Evolutionary conservation across 1,140 invertebrate genomes (phyloP).

Genomic region (Heliconius himera): DNA sequence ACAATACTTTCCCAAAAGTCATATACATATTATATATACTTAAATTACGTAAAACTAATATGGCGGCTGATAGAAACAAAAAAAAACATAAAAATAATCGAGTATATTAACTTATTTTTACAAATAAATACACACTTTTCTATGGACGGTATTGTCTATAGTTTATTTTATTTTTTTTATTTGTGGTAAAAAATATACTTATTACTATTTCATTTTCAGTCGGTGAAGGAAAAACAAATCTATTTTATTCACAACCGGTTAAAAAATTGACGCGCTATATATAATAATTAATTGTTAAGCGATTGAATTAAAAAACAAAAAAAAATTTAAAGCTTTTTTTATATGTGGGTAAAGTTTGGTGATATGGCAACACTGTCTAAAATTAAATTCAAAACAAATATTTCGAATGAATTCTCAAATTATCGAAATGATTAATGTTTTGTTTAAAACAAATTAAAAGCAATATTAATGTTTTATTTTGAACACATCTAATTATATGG

Average conservation of each 20-base stretch:
- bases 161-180: conserved; percentile 46
- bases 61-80: conserved; percentile 60
- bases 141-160: conserved; percentile 76
- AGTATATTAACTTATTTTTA: conserved; percentile 72
- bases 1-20: background rate
- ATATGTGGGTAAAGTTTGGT: conserved; percentile 7
- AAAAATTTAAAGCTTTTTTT: conserved; percentile 3
- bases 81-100: conserved; percentile 54
- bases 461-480: too few relatives aligned
- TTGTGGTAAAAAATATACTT: conserved; percentile 56
- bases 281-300: conserved; percentile 20
- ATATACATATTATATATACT: conserved; percentile 32
- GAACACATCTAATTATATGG: too few relatives aligned
- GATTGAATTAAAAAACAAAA: background rate
- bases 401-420: background rate
- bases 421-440: too few relatives aligned
- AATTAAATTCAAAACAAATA: background rate
- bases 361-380: conserved; percentile 20
- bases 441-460: too few relatives aligned
- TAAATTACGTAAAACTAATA: conserved; percentile 55
- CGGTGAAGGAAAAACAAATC: conserved; percentile 42
- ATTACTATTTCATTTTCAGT: conserved; percentile 54
- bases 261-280: conserved; percentile 53
- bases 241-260: conserved; percentile 59
- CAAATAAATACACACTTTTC: conserved; percentile 73